Conservation (phyloP, 2,113 vertebrate genomes). For the Atlantisia rogersi region DNA sequence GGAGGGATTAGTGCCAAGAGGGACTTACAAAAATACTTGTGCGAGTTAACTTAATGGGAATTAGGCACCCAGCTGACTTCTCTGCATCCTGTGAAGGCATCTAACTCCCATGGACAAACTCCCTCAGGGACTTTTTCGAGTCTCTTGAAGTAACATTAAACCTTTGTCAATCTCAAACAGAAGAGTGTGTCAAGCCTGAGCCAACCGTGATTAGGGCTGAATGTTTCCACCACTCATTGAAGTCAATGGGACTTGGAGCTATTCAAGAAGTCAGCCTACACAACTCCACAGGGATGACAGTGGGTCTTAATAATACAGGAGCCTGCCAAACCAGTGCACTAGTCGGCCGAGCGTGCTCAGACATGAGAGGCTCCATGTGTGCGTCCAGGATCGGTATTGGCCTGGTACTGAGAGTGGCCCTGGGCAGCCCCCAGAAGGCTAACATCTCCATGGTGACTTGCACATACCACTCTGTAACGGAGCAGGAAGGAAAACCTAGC, state of each 20-base stretch:
- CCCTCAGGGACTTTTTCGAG: neutral
- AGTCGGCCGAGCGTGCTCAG: neutral
- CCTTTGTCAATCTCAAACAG: neutral
- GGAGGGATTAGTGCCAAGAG: constrained; percentile 17
- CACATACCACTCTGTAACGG: neutral
- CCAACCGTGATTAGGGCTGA: neutral
- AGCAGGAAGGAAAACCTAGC: neutral
- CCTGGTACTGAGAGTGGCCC: neutral
- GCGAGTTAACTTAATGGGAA: constrained; percentile 2
- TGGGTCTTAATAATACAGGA: neutral
- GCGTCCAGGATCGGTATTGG: neutral
- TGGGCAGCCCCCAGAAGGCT: neutral
- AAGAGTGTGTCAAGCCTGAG: neutral
- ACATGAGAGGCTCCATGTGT: accelerated
- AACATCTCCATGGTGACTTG: neutral
- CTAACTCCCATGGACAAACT: neutral
- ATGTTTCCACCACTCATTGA: neutral
- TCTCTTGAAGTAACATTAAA: neutral
- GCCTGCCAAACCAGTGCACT: neutral
- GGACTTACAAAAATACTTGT: constrained; percentile 5
- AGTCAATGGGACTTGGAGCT: neutral
- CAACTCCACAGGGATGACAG: neutral
- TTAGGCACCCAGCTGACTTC: neutral
- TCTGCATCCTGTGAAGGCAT: neutral
- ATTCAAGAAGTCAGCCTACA: neutral